These are phyloP conservation scores for Lasioglossum lativentre DNA, from an alignment of 2,888 invertebrate genomes.

Conservation along the genomic window DNA sequence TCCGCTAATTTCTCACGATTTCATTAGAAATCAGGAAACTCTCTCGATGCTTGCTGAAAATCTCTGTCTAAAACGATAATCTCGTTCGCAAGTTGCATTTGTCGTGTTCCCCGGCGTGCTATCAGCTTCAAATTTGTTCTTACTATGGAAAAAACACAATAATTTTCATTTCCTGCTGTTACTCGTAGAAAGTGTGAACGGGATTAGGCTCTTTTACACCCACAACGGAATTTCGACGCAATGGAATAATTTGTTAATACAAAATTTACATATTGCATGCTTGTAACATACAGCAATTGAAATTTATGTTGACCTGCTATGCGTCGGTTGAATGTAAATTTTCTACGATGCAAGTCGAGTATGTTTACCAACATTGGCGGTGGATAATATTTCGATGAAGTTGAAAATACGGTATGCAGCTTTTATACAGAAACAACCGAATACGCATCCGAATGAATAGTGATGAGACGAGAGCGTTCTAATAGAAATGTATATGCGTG, in stretches of 20 bases:
- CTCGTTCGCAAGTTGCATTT: not conserved
- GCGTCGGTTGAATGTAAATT: not conserved
- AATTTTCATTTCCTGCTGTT: not conserved
- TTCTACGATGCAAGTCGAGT: not conserved
- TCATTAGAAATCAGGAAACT: conserved; percentile 36
- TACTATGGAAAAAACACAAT: not conserved
- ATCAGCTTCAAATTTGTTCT: not conserved
- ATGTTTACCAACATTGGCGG: conserved; percentile 34
- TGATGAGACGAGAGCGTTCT: conserved; percentile 69
- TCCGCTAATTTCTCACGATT: conserved; percentile 48
- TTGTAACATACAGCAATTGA: not conserved
- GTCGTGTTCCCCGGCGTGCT: not conserved
- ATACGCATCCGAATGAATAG: conserved; percentile 67
- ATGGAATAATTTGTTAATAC: not conserved
- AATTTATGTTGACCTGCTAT: not conserved
- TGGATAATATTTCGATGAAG: conserved; percentile 45
- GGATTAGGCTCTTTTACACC: not conserved
- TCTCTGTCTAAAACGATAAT: not conserved
- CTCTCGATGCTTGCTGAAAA: not conserved
- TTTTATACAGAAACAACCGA: conserved; percentile 62
- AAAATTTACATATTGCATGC: not conserved
- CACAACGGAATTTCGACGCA: no score
- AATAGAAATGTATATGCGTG: conserved; percentile 69
- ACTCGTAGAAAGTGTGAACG: not conserved
- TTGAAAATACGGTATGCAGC: conserved; percentile 56